Conservation (phyloP, 92 coral and sea anemone genomes). For the Hydrozoanthus gracilis region DNA sequence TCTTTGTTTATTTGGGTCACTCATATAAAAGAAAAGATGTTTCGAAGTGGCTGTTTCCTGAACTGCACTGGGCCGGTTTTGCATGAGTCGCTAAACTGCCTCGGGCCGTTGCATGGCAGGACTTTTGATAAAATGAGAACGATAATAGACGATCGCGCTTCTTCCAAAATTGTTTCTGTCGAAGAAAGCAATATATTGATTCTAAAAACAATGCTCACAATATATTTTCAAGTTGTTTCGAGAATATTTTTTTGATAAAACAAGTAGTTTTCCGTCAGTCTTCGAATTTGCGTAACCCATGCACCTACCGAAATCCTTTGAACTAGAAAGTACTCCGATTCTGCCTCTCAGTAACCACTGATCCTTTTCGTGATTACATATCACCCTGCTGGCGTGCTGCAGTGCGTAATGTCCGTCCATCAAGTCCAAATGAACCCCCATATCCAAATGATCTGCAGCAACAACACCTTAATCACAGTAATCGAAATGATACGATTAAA, state of each 20-base stretch:
- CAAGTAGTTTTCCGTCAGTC: background rate
- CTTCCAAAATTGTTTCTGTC: constrained; percentile 16
- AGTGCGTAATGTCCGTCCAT: constrained; percentile 15
- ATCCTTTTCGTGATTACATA: constrained; percentile 15
- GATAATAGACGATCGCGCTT: constrained; percentile 14
- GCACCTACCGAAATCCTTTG: constrained; percentile 8
- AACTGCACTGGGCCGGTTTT: constrained; percentile 19
- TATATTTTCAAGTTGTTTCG: constrained; percentile 3
- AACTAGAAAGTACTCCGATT: background rate
- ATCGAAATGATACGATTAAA: constrained; percentile 6
- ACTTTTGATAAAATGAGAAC: constrained; percentile 15
- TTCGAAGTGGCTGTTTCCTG: constrained; percentile 10
- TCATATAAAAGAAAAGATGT: constrained; percentile 13
- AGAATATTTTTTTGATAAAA: constrained; percentile 5
- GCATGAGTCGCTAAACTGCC: constrained; percentile 16
- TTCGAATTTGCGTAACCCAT: background rate
- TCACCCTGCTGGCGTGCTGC: background rate
- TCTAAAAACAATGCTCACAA: constrained; percentile 9
- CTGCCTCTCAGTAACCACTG: constrained; percentile 15
- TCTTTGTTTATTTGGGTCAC: constrained; percentile 7
- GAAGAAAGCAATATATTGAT: constrained; percentile 15
- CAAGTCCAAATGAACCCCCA: constrained; percentile 13
- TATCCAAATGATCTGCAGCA: constrained; percentile 15
- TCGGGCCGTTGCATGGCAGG: constrained; percentile 18
- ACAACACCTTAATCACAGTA: constrained; percentile 4